Evolutionary conservation across 2,113 vertebrate genomes (phyloP), one percentile per base, ranked within the genome.

Genomic region (Phylloscopus whistleri): DNA sequence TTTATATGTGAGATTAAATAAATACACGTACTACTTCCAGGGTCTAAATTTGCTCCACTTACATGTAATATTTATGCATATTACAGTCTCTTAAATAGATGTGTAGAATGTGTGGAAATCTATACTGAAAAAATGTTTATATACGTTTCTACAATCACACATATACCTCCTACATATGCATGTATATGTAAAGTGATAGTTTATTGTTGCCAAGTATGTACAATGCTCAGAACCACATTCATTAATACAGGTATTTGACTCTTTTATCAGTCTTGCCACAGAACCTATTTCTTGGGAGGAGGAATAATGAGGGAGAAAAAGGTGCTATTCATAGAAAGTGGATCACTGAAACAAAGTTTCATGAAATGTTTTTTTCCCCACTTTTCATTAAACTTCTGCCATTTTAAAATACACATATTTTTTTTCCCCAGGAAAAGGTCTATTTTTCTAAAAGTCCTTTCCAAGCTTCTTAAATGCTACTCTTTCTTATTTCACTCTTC

Each of bases 401-500:
- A 76, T 66, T 84, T 92, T 39, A 67, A 95, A 92, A 86, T 83
- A 83, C 74, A 86, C 41, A n/a, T 86, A 3, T 90, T 94, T 96
- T 91, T 90, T 88, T 44, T 10, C 9, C 41, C 17, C 7, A 11
- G 30, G 48, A 94, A 80, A 96, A 87, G n/a, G 22, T 81, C 33
- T 62, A 27, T 82, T 59, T 94, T 78, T 90, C 70, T 89, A 76
- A 95, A 96, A 95, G 84, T 86, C 64, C 80, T 96, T 96, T 95
- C 92, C 67, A 96, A 95, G 91, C 84, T 94, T 94, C 96, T 92
- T 96, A 97, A 98, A 97, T 93, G 95, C 82, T 93, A 91, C 95
- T 97, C 63, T 88, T 97, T 86, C 96, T 97, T 97, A 97, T 95
- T 97, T 70, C 31, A 39, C 43, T 93, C 94, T 98, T 98, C 97